phyloP scores from a whole-genome alignment of 2,113 vertebrate species.

The Ibidorhyncha struthersii region DNA sequence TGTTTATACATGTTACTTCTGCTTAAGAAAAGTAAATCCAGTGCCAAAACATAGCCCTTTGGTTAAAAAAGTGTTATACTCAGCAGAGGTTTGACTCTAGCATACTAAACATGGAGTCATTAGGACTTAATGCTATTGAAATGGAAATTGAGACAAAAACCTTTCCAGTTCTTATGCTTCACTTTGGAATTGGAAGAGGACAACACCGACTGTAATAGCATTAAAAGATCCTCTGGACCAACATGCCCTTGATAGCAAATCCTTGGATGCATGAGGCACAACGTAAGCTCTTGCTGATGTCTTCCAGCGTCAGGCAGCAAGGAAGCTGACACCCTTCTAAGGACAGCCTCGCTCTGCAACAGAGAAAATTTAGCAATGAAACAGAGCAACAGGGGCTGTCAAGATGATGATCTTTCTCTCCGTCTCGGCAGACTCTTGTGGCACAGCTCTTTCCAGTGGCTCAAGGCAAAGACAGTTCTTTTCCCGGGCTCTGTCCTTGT shows the following conservation, averaged over 20 bases:
- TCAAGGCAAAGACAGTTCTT: neutral
- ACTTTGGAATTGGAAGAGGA: conserved; percentile 13
- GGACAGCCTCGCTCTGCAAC: neutral
- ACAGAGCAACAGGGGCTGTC: neutral
- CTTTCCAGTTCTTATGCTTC: conserved; percentile 24
- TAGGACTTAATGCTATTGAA: neutral
- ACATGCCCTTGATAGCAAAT: neutral
- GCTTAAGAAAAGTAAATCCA: conserved; percentile 13
- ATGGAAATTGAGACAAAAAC: conserved; percentile 48
- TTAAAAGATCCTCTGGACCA: conserved; percentile 27
- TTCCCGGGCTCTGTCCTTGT: neutral
- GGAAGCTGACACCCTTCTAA: neutral
- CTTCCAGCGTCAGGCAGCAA: conserved; percentile 1
- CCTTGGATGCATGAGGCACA: neutral
- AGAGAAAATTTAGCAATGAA: neutral
- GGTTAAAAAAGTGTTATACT: conserved; percentile 18
- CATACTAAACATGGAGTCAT: neutral
- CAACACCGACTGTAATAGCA: neutral
- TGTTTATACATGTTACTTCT: neutral
- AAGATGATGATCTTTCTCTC: neutral
- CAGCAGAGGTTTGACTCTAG: conserved; percentile 40
- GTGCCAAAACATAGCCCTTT: conserved; percentile 20
- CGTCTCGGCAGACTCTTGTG: rapidly evolving
- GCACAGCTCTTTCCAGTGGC: neutral
- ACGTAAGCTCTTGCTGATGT: neutral